Conservation (phyloP, 2,888 invertebrate species). For the Cyclophora albipunctata region DNA sequence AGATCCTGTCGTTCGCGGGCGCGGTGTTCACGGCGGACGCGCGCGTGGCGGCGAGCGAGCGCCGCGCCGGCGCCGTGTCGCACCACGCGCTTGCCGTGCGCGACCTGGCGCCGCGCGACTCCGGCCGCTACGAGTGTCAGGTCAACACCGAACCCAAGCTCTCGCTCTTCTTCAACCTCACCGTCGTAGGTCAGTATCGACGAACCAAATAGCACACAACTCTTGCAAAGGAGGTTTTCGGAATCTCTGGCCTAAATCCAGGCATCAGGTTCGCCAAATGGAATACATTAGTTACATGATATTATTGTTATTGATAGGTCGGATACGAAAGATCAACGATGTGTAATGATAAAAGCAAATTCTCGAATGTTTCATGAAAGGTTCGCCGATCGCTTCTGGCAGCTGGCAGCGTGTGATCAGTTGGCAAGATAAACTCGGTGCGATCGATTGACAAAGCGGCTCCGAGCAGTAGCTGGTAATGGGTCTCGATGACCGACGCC, state of each 20-base stretch:
- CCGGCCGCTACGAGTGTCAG: conserved; percentile 84
- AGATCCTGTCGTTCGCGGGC: conserved; percentile 80
- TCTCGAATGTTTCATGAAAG: too few relatives aligned
- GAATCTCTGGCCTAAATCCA: too few relatives aligned
- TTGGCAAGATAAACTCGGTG: too few relatives aligned
- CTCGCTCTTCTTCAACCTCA: conserved; percentile 79
- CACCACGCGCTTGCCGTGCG: conserved; percentile 77
- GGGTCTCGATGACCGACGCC: background rate
- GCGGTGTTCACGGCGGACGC: conserved; percentile 80
- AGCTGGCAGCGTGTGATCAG: too few relatives aligned
- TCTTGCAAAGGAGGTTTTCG: too few relatives aligned
- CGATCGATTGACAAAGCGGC: background rate
- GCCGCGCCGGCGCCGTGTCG: conserved; percentile 55
- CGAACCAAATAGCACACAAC: too few relatives aligned
- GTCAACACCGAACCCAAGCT: conserved; percentile 85
- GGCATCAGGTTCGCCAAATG: too few relatives aligned
- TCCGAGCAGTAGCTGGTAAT: background rate
- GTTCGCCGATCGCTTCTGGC: too few relatives aligned
- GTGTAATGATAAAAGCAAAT: too few relatives aligned
- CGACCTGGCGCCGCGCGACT: conserved; percentile 75
- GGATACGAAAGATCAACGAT: too few relatives aligned
- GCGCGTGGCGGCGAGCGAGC: conserved; percentile 75
- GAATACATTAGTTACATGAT: too few relatives aligned
- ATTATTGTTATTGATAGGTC: too few relatives aligned
- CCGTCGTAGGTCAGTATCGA: conserved; percentile 72